Percentiles rank a stretch among this genome's conserved stretches.
Evolutionary conservation across 2,888 invertebrate species (phyloP).

Genomic region (Acanthosepion pharaonis): DNA sequence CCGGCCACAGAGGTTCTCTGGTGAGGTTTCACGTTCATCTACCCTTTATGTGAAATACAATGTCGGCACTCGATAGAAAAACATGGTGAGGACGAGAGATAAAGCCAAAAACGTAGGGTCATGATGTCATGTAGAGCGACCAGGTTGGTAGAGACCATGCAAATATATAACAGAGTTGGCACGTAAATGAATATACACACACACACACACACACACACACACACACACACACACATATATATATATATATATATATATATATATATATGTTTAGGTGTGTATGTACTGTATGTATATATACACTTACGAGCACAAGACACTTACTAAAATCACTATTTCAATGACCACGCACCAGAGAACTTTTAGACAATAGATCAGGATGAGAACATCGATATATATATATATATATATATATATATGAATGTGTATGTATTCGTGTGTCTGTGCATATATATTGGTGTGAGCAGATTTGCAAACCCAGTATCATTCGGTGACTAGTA

Average conservation of each 20-base stretch:
- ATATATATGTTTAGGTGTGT: not conserved
- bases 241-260: not conserved
- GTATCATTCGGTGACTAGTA: too few relatives aligned
- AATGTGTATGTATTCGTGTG: too few relatives aligned
- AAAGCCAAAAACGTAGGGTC: not conserved
- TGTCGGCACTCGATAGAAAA: not conserved
- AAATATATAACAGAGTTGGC: not conserved
- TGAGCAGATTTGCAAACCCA: too few relatives aligned
- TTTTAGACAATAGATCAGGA: too few relatives aligned
- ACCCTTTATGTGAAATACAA: not conserved
- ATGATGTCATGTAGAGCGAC: not conserved
- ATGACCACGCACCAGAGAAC: too few relatives aligned
- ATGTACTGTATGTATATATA: too few relatives aligned
- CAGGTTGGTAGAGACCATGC: not conserved
- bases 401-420: too few relatives aligned
- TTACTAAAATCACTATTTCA: too few relatives aligned
- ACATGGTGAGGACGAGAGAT: not conserved
- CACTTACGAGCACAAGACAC: too few relatives aligned
- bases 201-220: not conserved
- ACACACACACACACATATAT: not conserved
- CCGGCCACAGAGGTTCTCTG: not conserved
- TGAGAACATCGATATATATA: too few relatives aligned
- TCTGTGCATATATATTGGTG: too few relatives aligned
- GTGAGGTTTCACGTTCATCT: conserved; percentile 2
- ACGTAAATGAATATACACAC: not conserved